A percentile compares a stretch with the other conserved stretches of the same genome.
Evolutionary conservation across 2,797 vertebrate genomes (phyloP).

Genomic region (Alfaro cultratus): DNA sequence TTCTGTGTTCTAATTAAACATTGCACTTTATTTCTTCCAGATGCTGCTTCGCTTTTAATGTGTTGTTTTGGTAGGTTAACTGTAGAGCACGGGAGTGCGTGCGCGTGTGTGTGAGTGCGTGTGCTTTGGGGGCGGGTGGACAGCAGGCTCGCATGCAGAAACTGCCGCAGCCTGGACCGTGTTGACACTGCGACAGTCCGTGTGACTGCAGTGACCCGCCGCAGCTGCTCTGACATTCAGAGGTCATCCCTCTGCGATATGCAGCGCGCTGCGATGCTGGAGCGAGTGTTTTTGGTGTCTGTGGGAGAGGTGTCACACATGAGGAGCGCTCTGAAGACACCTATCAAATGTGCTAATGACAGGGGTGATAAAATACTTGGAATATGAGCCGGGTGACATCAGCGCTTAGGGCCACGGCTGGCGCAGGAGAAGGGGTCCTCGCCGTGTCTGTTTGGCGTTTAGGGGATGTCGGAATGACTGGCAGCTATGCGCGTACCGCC

Average conservation of each 20-base stretch:
- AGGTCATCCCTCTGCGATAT: conserved; percentile 52
- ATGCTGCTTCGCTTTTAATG: conserved; percentile 72
- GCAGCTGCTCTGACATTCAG: conserved; percentile 44
- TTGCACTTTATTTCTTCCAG: conserved; percentile 86
- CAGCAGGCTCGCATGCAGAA: conserved; percentile 34
- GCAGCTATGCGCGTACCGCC: conserved; percentile 58
- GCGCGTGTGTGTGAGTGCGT: too few relatives aligned
- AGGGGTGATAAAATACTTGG: conserved; percentile 47
- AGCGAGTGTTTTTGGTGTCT: conserved; percentile 15
- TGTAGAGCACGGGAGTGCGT: conserved; percentile 62
- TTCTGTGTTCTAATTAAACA: conserved; percentile 86
- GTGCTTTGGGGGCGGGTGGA: too few relatives aligned
- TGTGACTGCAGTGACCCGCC: conserved; percentile 29
- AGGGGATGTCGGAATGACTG: conserved; percentile 59
- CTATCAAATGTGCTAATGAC: conserved; percentile 56
- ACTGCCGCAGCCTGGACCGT: conserved; percentile 35
- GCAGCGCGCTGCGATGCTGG: conserved; percentile 1
- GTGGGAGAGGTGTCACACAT: conserved; percentile 46
- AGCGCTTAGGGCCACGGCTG: conserved; percentile 27
- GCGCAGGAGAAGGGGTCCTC: conserved; percentile 27
- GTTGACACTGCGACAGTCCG: conserved; percentile 37
- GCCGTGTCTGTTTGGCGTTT: conserved; percentile 36
- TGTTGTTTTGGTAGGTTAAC: conserved; percentile 74
- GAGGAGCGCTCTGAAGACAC: conserved; percentile 43
- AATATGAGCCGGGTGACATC: conserved; percentile 57